phyloP scores from a whole-genome alignment of 2,113 vertebrate genomes.

The Macaca mulatta region DNA sequence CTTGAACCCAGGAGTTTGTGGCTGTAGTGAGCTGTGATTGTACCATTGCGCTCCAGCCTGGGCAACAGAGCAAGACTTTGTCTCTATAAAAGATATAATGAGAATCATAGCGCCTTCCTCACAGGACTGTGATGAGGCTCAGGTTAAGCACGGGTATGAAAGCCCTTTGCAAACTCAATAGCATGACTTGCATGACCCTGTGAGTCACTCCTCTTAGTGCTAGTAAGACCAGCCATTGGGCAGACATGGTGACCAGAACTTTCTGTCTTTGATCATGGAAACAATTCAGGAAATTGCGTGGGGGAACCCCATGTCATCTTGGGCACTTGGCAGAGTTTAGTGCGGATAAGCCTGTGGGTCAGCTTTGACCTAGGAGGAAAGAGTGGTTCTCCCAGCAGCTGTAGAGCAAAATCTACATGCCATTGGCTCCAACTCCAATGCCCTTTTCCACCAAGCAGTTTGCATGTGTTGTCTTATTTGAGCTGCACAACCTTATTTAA shows the following conservation, averaged over 20 bases:
- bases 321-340: neutral
- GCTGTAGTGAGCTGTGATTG: too few relatives aligned
- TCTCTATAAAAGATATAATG: too few relatives aligned
- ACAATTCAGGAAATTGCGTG: neutral
- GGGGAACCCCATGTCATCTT: neutral
- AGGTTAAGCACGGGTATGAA: neutral
- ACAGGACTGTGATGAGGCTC: neutral
- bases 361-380: neutral
- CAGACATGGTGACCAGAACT: neutral
- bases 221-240: neutral
- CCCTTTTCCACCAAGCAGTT: neutral
- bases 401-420: neutral
- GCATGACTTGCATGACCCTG: rapidly evolving
- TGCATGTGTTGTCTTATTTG: neutral
- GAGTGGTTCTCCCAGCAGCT: neutral
- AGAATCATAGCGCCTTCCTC: neutral
- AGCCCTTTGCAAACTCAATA: neutral
- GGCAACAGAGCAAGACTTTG: too few relatives aligned
- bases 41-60: too few relatives aligned
- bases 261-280: neutral
- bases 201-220: neutral
- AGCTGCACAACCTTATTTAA: neutral
- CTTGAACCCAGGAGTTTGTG: too few relatives aligned
- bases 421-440: neutral
- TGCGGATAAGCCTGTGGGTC: neutral